Base-by-base conservation (phyloP, 2,888 invertebrate genomes). In the Cephus rjabovi region DNA sequence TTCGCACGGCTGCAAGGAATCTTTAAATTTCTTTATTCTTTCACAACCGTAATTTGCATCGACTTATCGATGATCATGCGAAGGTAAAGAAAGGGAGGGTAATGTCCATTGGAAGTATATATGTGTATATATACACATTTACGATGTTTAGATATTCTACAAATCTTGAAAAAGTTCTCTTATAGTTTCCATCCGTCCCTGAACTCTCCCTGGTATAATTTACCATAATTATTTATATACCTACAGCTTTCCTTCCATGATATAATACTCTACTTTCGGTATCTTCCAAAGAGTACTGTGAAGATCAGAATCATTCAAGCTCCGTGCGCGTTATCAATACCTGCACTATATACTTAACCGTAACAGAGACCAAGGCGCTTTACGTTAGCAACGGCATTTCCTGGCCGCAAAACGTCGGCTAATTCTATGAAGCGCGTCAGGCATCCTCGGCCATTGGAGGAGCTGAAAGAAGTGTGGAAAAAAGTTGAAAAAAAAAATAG, bases 151-250 rank as follows among this genome's bases (percentile, higher is more conserved):
- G 56, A 23, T 9, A 56, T 56, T 23, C 6, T 56, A 9, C 0
- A 56, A 23, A 56, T 56, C 23, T 56, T 56, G 23, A 56, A 2
- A 15, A 56, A 56, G 2, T 77, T 78, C 77, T 79, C 84, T 88
- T 83, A 83, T 82, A 81, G 81, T 81, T 85, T 69, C 77, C 84
- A 83, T 81, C 84, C 85, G 85, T 88, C 88, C 87, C 85, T 88
- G 86, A 88, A 87, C 85, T 82, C 79, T 80, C 9, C 23, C 56
- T 6, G 23, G 23, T 23, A 56, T 15, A 56, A 23, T 56, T 23
- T 56, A 56, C 23, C 23, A 56, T 56, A 56, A 56, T 56, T 56
- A 9, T 56, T 23, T 56, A 12, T 12, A 37, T 37, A 23, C 6
- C 40, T 2, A 56, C 1, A 23, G 0, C 9, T 23, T 56, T 6